Evolutionary conservation across 2,888 invertebrate species (phyloP).

Genomic region (Tipula lateralis): DNA sequence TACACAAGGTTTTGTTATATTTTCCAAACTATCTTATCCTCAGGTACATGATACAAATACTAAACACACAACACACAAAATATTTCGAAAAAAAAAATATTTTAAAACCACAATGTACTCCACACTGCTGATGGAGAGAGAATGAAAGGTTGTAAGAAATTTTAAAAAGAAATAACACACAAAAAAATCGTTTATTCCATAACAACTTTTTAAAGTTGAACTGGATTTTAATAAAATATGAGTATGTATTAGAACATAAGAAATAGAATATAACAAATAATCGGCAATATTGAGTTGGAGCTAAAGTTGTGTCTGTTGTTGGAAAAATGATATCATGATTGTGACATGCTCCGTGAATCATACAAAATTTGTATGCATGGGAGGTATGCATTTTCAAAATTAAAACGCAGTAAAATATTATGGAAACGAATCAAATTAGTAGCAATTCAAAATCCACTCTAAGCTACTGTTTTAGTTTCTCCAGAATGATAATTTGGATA

Average conservation of each 20-base stretch:
- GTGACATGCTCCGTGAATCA: neutral
- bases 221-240: slow-evolving; percentile 15
- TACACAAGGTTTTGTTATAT: neutral
- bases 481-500: too few relatives aligned
- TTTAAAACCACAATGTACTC: neutral
- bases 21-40: neutral
- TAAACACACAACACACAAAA: neutral
- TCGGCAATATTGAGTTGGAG: neutral
- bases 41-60: neutral
- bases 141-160: neutral
- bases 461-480: too few relatives aligned
- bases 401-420: neutral
- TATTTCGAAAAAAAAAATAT: neutral
- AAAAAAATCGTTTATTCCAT: slow-evolving; percentile 21
- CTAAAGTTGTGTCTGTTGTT: neutral
- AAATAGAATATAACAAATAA: neutral
- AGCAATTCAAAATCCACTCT: too few relatives aligned
- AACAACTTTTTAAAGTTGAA: slow-evolving; percentile 20
- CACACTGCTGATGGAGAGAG: slow-evolving; percentile 29
- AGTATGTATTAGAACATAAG: neutral
- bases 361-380: neutral
- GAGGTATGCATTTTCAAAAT: neutral
- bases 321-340: neutral
- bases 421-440: too few relatives aligned
- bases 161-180: neutral